Conservation (phyloP, 2,888 invertebrate species). For the Eulithis testata region DNA sequence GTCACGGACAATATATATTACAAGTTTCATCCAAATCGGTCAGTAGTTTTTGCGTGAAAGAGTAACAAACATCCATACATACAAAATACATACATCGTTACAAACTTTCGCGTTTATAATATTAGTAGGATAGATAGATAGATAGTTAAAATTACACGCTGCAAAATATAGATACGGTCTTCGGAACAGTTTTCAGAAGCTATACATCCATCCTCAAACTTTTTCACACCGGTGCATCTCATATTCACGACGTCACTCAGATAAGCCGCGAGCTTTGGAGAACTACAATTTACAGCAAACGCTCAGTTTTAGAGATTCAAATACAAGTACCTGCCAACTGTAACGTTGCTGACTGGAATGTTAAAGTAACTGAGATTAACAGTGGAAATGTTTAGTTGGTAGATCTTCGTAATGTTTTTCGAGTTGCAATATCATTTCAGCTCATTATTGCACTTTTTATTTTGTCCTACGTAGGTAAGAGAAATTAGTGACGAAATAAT, state of each 20-base stretch:
- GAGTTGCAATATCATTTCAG: no score
- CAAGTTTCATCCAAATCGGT: no score
- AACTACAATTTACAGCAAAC: constrained; percentile 62
- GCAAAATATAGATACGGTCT: not conserved
- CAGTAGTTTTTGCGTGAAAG: no score
- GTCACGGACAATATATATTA: no score
- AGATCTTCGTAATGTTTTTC: not conserved
- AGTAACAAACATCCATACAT: no score
- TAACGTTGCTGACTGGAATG: constrained; percentile 49
- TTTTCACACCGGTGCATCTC: constrained; percentile 49
- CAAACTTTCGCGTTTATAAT: no score
- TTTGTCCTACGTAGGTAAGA: no score
- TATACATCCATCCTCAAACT: constrained; percentile 37
- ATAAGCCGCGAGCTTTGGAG: constrained; percentile 51
- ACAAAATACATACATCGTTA: no score
- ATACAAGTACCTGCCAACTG: constrained; percentile 38
- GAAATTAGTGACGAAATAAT: no score
- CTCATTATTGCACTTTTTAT: no score
- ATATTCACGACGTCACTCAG: constrained; percentile 56
- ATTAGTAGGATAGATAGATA: no score
- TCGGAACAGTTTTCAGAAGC: not conserved
- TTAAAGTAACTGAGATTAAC: constrained; percentile 47
- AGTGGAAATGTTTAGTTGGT: not conserved
- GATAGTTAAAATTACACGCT: no score
- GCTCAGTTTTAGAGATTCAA: constrained; percentile 53